These are phyloP conservation scores for Thereva unica DNA, from an alignment of 2,888 invertebrate genomes.

Conservation along the genomic window DNA sequence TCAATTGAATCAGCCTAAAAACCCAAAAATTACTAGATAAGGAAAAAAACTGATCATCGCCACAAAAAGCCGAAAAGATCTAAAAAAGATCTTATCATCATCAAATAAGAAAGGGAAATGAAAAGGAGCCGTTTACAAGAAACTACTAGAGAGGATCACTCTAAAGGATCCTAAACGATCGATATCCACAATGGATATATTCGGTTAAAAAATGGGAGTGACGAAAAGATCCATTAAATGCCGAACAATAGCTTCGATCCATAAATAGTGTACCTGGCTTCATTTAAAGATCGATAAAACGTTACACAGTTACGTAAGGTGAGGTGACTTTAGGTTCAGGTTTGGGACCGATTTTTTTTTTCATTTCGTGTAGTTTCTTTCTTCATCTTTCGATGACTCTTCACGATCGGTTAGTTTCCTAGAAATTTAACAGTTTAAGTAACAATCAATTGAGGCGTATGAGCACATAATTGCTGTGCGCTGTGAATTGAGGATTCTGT, in stretches of 20 bases:
- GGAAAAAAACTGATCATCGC: no score
- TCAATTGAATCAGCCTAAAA: slow-evolving; percentile 16
- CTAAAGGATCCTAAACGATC: slow-evolving; percentile 22
- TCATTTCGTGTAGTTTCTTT: slow-evolving; percentile 5
- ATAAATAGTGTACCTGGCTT: slow-evolving; percentile 33
- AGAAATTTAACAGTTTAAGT: slow-evolving; percentile 13
- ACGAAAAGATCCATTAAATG: slow-evolving; percentile 33
- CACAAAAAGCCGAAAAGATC: slow-evolving; percentile 10
- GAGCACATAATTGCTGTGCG: slow-evolving; percentile 25
- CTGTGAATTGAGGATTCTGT: slow-evolving; percentile 1
- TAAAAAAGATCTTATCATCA: slow-evolving; percentile 27
- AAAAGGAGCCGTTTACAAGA: slow-evolving; percentile 31
- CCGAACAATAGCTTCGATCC: slow-evolving; percentile 22
- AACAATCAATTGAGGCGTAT: slow-evolving; percentile 17
- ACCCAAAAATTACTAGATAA: background rate
- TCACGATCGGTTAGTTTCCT: background rate
- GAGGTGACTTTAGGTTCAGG: slow-evolving; percentile 22
- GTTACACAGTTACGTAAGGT: slow-evolving; percentile 19
- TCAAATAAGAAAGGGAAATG: slow-evolving; percentile 6
- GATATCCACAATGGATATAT: background rate
- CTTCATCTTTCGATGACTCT: background rate
- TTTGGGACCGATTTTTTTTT: slow-evolving; percentile 11
- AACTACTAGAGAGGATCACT: slow-evolving; percentile 22
- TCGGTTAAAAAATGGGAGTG: slow-evolving; percentile 20
- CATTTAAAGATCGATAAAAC: slow-evolving; percentile 29